A percentile compares a stretch with the other conserved stretches of the same genome.
These are phyloP conservation scores for Pinna nobilis DNA, from an alignment of 1,140 invertebrate species.

Conservation along the genomic window DNA sequence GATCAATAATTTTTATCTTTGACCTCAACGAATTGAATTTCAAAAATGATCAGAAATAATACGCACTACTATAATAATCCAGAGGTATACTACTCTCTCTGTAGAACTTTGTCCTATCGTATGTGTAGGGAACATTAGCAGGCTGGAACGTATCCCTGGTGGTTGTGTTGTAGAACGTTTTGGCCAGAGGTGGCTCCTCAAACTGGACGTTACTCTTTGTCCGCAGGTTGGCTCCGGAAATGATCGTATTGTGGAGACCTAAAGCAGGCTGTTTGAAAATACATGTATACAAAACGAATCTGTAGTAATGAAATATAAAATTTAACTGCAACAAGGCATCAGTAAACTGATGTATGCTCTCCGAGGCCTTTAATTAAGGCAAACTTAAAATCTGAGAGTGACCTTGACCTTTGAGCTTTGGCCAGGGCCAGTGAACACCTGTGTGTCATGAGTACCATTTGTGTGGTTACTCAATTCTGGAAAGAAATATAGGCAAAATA, in stretches of 20 bases:
- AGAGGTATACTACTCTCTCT: constrained; percentile 60
- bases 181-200: constrained; percentile 55
- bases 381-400: too few relatives aligned
- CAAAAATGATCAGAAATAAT: not conserved
- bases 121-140: constrained; percentile 56
- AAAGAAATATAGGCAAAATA: too few relatives aligned
- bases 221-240: constrained; percentile 63
- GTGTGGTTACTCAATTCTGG: too few relatives aligned
- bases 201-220: constrained; percentile 68
- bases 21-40: not conserved
- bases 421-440: too few relatives aligned
- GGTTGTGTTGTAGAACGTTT: constrained; percentile 61
- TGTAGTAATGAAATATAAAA: too few relatives aligned
- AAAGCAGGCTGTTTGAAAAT: constrained; percentile 60
- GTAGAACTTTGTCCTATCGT: constrained; percentile 52
- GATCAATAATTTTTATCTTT: too few relatives aligned
- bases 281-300: too few relatives aligned
- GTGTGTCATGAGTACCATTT: too few relatives aligned
- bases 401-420: too few relatives aligned
- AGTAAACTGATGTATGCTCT: too few relatives aligned
- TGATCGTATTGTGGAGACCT: constrained; percentile 60
- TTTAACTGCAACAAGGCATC: too few relatives aligned
- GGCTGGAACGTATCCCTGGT: constrained; percentile 54
- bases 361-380: too few relatives aligned
- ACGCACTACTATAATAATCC: constrained; percentile 64